Conservation (phyloP, 2,888 invertebrate genomes). For the Himalopsyche tibetana region DNA sequence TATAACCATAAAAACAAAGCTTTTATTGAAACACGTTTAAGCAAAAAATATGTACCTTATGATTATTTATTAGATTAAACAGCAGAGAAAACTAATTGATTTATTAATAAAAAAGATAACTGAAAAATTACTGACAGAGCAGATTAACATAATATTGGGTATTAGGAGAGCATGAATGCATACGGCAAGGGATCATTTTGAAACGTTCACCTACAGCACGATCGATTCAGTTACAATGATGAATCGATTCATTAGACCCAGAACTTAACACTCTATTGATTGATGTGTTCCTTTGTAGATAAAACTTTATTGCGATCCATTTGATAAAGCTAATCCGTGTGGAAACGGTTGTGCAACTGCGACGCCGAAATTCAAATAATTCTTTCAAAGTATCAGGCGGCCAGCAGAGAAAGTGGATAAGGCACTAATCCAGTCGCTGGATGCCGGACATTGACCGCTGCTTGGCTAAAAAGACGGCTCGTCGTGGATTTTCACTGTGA, state of each 20-base stretch:
- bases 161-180: background rate
- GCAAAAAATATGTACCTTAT: no score
- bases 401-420: background rate
- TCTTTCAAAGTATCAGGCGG: background rate
- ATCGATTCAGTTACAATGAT: background rate
- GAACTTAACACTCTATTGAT: background rate
- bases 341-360: background rate
- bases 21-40: no score
- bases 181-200: background rate
- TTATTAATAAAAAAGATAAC: no score
- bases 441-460: constrained; percentile 7
- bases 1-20: no score
- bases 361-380: background rate
- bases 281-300: background rate
- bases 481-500: background rate
- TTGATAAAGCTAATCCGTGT: background rate
- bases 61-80: no score
- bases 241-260: background rate
- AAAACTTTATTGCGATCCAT: background rate
- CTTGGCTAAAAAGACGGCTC: constrained; percentile 1
- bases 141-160: background rate
- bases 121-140: no score
- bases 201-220: background rate
- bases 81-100: no score
- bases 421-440: background rate